Percentiles rank a stretch among this genome's conserved stretches.
These are phyloP conservation scores for Fregata magnificens DNA, from an alignment of 2,113 vertebrate species.

Conservation along the genomic window DNA sequence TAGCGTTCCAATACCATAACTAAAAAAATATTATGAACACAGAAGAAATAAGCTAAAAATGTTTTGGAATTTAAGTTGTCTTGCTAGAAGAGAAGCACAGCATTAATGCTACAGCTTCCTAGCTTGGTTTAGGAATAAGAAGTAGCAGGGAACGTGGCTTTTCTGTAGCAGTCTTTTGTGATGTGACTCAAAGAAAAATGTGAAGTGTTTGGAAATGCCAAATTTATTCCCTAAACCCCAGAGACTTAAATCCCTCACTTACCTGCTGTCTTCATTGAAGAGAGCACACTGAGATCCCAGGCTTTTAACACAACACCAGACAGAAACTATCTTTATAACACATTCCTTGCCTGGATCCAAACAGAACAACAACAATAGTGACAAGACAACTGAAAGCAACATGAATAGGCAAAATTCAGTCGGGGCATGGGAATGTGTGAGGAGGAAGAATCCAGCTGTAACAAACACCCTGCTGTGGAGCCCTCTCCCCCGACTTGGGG, in stretches of 20 bases:
- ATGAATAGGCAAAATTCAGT: not conserved
- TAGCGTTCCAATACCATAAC: not conserved
- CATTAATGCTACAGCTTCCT: not conserved
- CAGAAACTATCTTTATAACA: not conserved
- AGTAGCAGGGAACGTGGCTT: not conserved
- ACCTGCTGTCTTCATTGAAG: not conserved
- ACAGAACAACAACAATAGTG: not conserved
- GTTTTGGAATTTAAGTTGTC: not conserved
- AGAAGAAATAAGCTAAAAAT: not conserved
- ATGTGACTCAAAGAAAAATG: not conserved
- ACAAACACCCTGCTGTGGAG: too few species aligned
- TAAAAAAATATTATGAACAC: not conserved
- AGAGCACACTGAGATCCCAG: not conserved
- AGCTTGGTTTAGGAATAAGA: not conserved
- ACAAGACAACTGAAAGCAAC: not conserved
- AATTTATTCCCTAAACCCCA: not conserved
- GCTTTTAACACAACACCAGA: not conserved
- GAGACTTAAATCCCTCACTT: not conserved
- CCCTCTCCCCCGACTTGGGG: fast-evolving
- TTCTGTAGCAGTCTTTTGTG: not conserved
- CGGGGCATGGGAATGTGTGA: not conserved
- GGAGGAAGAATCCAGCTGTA: not conserved
- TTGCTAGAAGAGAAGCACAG: not conserved
- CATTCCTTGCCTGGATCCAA: not conserved
- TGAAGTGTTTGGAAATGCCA: not conserved